Percentiles rank a stretch among this genome's conserved stretches.
Conservation (phyloP, 2,797 vertebrate genomes). For the Sardinella longiceps region DNA sequence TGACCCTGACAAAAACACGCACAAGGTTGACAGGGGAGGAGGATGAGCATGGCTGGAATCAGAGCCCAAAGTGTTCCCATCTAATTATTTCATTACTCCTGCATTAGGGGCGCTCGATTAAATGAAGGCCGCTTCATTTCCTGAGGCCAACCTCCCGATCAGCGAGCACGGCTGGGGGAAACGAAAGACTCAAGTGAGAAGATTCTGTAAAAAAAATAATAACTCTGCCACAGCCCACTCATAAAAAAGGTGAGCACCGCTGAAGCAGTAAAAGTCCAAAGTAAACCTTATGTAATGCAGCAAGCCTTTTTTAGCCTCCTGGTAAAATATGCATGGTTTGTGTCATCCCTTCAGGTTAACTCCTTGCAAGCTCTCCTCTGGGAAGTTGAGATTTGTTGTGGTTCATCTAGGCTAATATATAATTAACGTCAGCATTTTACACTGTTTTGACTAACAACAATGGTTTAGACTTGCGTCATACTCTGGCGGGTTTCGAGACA, state of each 20-base stretch:
- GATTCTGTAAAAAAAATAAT: constrained; percentile 5
- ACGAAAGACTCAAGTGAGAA: background rate
- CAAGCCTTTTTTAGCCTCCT: background rate
- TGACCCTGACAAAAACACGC: constrained; percentile 1
- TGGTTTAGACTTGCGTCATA: background rate
- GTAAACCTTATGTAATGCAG: constrained; percentile 14
- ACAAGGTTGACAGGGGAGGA: background rate
- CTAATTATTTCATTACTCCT: constrained; percentile 27
- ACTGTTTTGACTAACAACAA: background rate
- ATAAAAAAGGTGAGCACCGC: constrained; percentile 12
- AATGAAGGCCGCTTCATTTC: constrained; percentile 22
- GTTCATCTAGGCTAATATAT: background rate
- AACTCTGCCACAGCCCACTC: background rate
- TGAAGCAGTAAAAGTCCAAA: background rate
- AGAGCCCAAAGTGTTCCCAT: constrained; percentile 7
- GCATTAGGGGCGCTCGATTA: background rate
- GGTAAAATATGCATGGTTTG: constrained; percentile 8
- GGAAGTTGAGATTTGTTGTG: background rate
- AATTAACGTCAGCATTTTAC: background rate
- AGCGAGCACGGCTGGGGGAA: background rate
- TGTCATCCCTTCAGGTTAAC: constrained; percentile 5
- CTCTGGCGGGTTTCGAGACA: background rate
- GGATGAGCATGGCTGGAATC: background rate
- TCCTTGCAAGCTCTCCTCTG: background rate
- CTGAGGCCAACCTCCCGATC: background rate